These are phyloP conservation scores for Agrilus biguttatus DNA, from an alignment of 2,888 invertebrate genomes.

Conservation along the genomic window DNA sequence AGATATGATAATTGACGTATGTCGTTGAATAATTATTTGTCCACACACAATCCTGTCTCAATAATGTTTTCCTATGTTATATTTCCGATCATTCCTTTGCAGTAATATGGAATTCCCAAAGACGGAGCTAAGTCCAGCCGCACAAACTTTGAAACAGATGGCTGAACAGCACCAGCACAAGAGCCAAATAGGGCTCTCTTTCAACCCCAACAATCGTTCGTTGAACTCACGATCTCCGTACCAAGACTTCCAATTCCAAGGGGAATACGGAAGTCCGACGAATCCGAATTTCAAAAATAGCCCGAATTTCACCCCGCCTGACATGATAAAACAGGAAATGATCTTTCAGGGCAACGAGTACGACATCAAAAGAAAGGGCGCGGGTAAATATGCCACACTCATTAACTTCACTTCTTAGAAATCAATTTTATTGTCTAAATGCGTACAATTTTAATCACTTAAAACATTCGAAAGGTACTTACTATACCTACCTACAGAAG, in stretches of 20 bases:
- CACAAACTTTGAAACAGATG: constrained; percentile 92
- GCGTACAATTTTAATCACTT: no score
- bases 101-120: constrained; percentile 30
- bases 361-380: constrained; percentile 33
- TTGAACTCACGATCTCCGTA: constrained; percentile 40
- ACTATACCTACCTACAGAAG: no score
- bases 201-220: constrained; percentile 31
- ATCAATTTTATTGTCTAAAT: no score
- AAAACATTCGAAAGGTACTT: no score
- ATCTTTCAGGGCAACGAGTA: constrained; percentile 27
- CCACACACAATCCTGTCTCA: no score
- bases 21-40: no score
- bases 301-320: constrained; percentile 30
- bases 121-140: constrained; percentile 73
- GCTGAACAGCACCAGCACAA: constrained; percentile 93
- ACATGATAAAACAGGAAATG: constrained; percentile 43
- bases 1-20: no score
- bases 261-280: constrained; percentile 36
- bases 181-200: constrained; percentile 49
- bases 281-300: constrained; percentile 29
- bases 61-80: no score
- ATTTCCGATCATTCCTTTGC: constrained; percentile 22
- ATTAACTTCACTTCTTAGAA: no score
- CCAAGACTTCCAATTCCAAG: constrained; percentile 44
- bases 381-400: constrained; percentile 16